Base-by-base conservation (phyloP, 1,140 invertebrate species). In the Glossosoma conforme region DNA sequence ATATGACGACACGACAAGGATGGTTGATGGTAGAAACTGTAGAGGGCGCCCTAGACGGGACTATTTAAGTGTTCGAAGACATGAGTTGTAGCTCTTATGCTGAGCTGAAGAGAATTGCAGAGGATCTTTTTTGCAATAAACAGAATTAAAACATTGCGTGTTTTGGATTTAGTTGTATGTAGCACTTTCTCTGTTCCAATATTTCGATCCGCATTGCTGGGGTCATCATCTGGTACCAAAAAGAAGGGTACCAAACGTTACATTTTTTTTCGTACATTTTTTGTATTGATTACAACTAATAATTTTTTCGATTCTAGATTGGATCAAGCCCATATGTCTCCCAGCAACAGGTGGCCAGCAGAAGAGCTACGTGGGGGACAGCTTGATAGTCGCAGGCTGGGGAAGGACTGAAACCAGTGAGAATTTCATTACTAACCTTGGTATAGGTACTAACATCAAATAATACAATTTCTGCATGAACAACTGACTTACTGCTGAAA, bases 261-360 rank as follows among this genome's bases (percentile, higher is more conserved):
- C n/a, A n/a, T n/a, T n/a, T n/a, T n/a, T n/a, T n/a, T n/a, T n/a
- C n/a, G n/a, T n/a, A n/a, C n/a, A n/a, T n/a, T n/a, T n/a, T n/a
- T n/a, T 28, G 24, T n/a, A 8, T 8, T 28, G 24, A 28, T 28
- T 28, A 28, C n/a, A 28, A 28, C 6, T n/a, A 8, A 28, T n/a
- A 8, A n/a, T n/a, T 8, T 28, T 28, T 36, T 28, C 1, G 19
- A 50, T 66, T 66, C 64, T 68, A 60, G 76, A 82, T 53, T 85
- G 78, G 54, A 80, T 95, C 6, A 80, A 81, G 61, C 89, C 91
- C 0, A 85, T 94, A 42, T 95, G 93, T 59, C 62, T 96, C 8
- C 90, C 91, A 0, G 52, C 63, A 10, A 60, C 68, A 21, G 61
- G 58, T 9, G 61, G 72, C 30, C 59, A 74, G 3, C 57, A 62